Base-by-base conservation (phyloP, 2,797 vertebrate species). In the Darevskia mixta region DNA sequence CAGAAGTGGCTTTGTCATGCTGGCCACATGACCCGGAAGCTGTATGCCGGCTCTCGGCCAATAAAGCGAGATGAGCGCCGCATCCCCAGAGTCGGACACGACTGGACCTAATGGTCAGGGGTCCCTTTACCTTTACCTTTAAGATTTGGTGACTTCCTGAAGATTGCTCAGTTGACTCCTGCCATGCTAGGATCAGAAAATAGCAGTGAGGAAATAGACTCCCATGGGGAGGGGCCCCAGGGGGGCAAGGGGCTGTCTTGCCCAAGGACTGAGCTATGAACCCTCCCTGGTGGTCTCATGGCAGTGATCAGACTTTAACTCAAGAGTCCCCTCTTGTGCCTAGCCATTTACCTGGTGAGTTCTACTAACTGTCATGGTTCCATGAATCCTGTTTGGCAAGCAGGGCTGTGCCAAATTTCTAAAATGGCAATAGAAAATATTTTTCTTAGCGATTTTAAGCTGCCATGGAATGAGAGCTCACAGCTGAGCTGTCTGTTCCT, bases 361-460 rank as follows among this genome's bases (percentile, higher is more conserved):
- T 45, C 27, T 38, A 17, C 79, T 35, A 71, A 55, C 77, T 71
- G 2, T 38, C 45, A 58, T 35, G 61, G 64, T 73, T 35, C 86
- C 23, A 1, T 29, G 43, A 61, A 83, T 11, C 23, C 17, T 77
- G n/a, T 61, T 27, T 38, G 76, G 45, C 17, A 8, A 73, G 5
- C 8, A 2, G 64, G 38, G 13, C 45, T 20, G 9, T 23, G 25
- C 8, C 15, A 25, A 23, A 73, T 61, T 49, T 86, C 75, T n/a
- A 18, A 18, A 32, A 72, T 43, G 27, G 43, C 41, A 87, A 67
- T 45, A 89, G 61, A 5, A 0, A 81, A 35, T 58, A 35, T 20
- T 55, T 92, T 91, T 55, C 49, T 82, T 89, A 55, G 85, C 91
- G 29, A 77, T 78, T 92, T 90, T 88, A 91, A 83, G 67, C 85